phyloP scores from a whole-genome alignment of 64 coral and sea anemone genomes.

The Montipora sp. region DNA sequence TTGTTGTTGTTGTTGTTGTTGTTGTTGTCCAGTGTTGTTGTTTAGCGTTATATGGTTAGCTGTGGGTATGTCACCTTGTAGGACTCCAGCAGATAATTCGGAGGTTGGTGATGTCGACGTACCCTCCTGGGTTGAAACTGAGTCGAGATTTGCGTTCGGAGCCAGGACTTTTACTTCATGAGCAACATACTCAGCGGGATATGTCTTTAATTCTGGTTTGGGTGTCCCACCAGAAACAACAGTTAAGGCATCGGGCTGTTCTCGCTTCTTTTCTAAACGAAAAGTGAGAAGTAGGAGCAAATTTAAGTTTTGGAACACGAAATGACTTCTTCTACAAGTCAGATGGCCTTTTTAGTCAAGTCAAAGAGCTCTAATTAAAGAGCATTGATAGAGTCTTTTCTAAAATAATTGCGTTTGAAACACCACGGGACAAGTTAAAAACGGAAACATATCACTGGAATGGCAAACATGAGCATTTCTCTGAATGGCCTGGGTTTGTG shows the following conservation, averaged over 20 bases:
- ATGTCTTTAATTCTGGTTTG: background rate
- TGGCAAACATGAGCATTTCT: background rate
- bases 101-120: background rate
- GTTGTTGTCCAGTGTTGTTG: background rate
- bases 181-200: slow-evolving; percentile 20
- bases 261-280: slow-evolving; percentile 14
- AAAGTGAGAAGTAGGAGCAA: background rate
- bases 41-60: background rate
- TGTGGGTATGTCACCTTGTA: background rate
- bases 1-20: too few species aligned
- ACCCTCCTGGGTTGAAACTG: background rate
- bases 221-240: background rate
- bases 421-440: too few species aligned
- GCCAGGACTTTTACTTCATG: slow-evolving; percentile 7
- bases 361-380: too few species aligned
- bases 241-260: background rate
- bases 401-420: too few species aligned
- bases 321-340: background rate
- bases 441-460: too few species aligned
- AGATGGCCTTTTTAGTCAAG: too few species aligned
- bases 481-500: background rate
- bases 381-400: too few species aligned
- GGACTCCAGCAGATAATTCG: background rate
- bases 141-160: background rate
- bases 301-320: background rate